Evolutionary conservation across 1,140 invertebrate genomes (phyloP).

Genomic region (Drosophila malerkotliana): DNA sequence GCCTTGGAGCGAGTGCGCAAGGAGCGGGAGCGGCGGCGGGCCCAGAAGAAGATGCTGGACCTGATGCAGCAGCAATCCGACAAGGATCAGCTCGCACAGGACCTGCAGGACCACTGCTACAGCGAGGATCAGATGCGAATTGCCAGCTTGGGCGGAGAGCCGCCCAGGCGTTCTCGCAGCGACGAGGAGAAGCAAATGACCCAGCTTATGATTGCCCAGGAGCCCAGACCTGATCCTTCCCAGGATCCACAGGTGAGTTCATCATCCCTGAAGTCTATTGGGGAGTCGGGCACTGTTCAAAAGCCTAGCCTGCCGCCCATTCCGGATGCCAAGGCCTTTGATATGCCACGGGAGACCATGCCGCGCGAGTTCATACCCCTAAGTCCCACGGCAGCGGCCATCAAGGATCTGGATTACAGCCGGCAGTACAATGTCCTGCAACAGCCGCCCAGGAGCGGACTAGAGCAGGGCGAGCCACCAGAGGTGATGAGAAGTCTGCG

Average conservation of each 20-base stretch:
- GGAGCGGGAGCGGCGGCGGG: background rate
- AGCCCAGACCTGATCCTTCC: background rate
- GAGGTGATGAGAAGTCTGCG: constrained; percentile 3
- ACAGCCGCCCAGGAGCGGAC: background rate
- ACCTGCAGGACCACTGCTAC: background rate
- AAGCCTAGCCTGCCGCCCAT: background rate
- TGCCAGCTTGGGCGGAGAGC: background rate
- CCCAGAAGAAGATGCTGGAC: constrained; percentile 1
- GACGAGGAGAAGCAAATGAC: background rate
- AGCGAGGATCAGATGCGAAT: background rate
- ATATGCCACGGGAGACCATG: background rate
- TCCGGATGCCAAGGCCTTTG: background rate
- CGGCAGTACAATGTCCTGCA: background rate
- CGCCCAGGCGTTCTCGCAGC: background rate
- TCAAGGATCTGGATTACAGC: background rate
- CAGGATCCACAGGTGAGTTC: too few species aligned
- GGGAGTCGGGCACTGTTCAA: too few species aligned
- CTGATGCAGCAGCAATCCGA: background rate
- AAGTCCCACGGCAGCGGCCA: background rate
- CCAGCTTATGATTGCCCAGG: background rate
- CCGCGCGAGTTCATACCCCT: background rate
- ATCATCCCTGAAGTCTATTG: too few species aligned
- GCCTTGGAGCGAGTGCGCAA: background rate
- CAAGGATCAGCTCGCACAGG: background rate
- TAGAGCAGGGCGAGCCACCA: background rate